Evolutionary conservation across 2,113 vertebrate species (phyloP), one percentile per base, ranked within the genome.

Genomic region (Apodemus speciosus): DNA sequence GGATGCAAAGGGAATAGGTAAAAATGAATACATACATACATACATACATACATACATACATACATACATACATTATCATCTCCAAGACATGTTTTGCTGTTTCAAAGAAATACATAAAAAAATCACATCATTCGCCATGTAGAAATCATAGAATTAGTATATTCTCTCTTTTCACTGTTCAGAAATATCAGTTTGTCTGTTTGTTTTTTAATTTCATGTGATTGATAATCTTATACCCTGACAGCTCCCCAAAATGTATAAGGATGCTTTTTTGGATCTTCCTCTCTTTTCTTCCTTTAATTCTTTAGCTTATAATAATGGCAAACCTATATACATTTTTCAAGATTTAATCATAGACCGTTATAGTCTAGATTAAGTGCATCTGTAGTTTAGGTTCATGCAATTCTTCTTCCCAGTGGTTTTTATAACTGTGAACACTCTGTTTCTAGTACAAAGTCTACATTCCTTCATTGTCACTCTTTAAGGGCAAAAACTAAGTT

Each of bases 341-440:
- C 35, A 81, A 51, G 38, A 86, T 85, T 15, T 10, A 8, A 15
- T 79, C 3, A 53, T 18, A 76, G 91, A 30, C 8, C 85, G 18
- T 11, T 77, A 5, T 86, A 89, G 4, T 16, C 4, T 20, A 46
- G 38, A 89, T 88, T 94, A 90, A 80, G 51, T 58, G 5, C 38
- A 49, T 64, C 51, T 66, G 2, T 86, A 92, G 85, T 95, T 89
- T 83, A 85, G 90, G 10, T 60, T 66, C 66, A 32, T 46, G 81
- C 35, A 40, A 51, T 14, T 51, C n/a, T 23, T 94, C 92, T 25
- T 27, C 25, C 35, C 10, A 77, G 20, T n/a, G 16, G 2, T 18
- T 83, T 85, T 89, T 77, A 77, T 73, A 9, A 79, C 58, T 14
- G 68, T 38, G 16, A 94, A 92, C 43, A 6, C 85, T 3, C 10